Conservation (phyloP, 1,140 invertebrate genomes). For the Pogonognathellus flavescens region DNA sequence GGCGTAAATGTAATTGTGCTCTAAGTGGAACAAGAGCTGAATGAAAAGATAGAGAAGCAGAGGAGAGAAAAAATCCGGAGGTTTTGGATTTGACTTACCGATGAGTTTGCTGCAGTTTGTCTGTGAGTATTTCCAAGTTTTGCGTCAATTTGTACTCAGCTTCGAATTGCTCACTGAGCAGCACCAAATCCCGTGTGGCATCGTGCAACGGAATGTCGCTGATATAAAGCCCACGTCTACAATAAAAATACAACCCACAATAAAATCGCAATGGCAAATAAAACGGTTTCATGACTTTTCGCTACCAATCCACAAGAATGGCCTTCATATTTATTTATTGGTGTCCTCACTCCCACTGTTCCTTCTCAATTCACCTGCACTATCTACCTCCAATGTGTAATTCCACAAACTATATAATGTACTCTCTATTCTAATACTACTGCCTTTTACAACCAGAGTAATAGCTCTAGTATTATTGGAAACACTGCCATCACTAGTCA, state of each 20-base stretch:
- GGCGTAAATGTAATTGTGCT: neutral
- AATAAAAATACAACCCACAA: constrained; percentile 65
- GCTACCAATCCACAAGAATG: too few species aligned
- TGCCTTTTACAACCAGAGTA: too few species aligned
- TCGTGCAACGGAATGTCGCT: constrained; percentile 97
- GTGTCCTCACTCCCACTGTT: too few species aligned
- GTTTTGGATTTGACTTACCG: constrained; percentile 64
- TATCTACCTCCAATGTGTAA: too few species aligned
- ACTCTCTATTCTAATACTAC: too few species aligned
- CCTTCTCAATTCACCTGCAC: too few species aligned
- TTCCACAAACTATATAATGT: too few species aligned
- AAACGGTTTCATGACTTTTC: constrained; percentile 39
- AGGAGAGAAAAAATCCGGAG: neutral
- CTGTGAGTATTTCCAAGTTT: constrained; percentile 95
- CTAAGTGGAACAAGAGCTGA: neutral
- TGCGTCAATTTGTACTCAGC: constrained; percentile 97
- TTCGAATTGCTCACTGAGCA: constrained; percentile 97
- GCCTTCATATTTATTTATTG: too few species aligned
- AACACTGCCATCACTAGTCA: too few species aligned
- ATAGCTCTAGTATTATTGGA: too few species aligned
- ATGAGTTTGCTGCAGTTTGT: constrained; percentile 96
- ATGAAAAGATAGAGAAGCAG: neutral
- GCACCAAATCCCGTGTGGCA: constrained; percentile 93
- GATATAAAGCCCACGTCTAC: constrained; percentile 88
- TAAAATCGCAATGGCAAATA: constrained; percentile 35